Evolutionary conservation across 2,113 vertebrate genomes (phyloP).

Genomic region (Halichoeres trimaculatus): DNA sequence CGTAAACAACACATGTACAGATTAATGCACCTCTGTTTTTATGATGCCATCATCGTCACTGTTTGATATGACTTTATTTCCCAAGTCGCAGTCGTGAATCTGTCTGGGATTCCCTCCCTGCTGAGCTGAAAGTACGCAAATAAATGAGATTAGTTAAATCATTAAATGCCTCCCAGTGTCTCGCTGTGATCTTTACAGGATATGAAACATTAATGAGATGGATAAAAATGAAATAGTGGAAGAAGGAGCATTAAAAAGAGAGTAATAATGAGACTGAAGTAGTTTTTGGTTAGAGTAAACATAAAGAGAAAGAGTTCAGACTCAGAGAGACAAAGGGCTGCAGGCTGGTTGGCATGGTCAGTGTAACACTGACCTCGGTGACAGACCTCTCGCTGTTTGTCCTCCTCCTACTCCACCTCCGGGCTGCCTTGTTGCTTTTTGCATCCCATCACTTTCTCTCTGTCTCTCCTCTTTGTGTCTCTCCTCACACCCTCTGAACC

Average conservation of each 20-base stretch:
- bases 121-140: constrained; percentile 7
- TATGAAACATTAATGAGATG: background rate
- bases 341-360: constrained; percentile 30
- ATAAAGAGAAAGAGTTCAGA: background rate
- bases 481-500: constrained; percentile 26
- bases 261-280: background rate
- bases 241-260: background rate
- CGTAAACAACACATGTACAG: background rate
- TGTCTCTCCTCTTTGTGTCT: background rate
- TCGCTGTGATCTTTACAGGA: background rate
- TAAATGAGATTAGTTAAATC: constrained; percentile 5
- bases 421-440: constrained; percentile 41
- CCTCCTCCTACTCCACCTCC: constrained; percentile 34
- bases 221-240: background rate
- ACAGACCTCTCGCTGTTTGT: constrained; percentile 46
- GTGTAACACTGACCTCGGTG: constrained; percentile 46
- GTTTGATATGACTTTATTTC: constrained; percentile 1
- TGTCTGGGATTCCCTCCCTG: background rate
- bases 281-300: background rate
- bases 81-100: background rate
- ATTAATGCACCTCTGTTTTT: background rate
- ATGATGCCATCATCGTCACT: background rate
- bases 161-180: background rate
- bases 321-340: constrained; percentile 21
- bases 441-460: constrained; percentile 33